Evolutionary conservation across 35 echinoderm and acorn worm genomes (phyloP).

Genomic region (Chiridota heheva): DNA sequence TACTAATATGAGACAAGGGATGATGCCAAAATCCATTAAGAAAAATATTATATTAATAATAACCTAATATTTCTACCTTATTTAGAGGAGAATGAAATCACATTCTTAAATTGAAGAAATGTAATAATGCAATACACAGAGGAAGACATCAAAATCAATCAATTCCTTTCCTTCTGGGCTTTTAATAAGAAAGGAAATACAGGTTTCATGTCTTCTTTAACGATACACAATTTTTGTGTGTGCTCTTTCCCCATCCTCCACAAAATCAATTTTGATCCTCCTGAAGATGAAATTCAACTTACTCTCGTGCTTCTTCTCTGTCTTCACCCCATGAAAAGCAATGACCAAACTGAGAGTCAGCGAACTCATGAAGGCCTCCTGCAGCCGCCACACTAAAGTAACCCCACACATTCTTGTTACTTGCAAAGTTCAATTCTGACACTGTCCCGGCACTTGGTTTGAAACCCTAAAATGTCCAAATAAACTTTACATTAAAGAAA

Average conservation of each 20-base stretch:
- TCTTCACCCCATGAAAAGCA: conserved; percentile 98
- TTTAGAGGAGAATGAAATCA: too few relatives aligned
- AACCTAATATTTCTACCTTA: too few relatives aligned
- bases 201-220: neutral
- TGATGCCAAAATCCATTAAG: too few relatives aligned
- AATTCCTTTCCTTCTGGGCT: neutral
- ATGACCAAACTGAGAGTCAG: conserved; percentile 98
- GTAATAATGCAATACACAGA: too few relatives aligned
- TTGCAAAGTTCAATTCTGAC: conserved; percentile 88
- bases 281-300: too few relatives aligned
- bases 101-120: too few relatives aligned
- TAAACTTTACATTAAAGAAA: too few relatives aligned
- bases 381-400: conserved; percentile 91
- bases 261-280: too few relatives aligned
- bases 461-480: conserved; percentile 81
- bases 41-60: too few relatives aligned
- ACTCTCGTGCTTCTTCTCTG: conserved; percentile 93
- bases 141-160: too few relatives aligned
- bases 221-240: neutral
- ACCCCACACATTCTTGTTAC: conserved; percentile 98
- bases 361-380: conserved; percentile 93
- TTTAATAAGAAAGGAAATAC: neutral
- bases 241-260: too few relatives aligned
- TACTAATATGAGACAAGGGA: too few relatives aligned
- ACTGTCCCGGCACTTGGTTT: conserved; percentile 96